Evolutionary conservation across 2,888 invertebrate species (phyloP).

Genomic region (Alviniconcha strummeri): DNA sequence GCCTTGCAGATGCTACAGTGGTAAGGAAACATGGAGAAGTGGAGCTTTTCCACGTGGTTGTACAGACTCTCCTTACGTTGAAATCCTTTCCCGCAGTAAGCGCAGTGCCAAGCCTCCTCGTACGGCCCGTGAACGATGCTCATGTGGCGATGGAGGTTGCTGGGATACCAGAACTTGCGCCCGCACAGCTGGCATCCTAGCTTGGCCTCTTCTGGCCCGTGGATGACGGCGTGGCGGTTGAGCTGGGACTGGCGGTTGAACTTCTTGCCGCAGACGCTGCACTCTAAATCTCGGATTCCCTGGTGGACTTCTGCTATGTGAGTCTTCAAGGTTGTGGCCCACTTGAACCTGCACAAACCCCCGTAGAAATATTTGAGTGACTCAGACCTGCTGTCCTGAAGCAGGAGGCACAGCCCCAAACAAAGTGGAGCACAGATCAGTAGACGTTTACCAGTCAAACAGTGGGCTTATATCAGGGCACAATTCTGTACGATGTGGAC

Average conservation of each 20-base stretch:
- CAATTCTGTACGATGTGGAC: too few species aligned
- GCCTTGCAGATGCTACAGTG: constrained; percentile 48
- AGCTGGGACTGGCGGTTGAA: constrained; percentile 54
- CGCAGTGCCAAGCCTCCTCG: constrained; percentile 57
- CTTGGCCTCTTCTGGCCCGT: constrained; percentile 49
- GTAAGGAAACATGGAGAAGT: constrained; percentile 57
- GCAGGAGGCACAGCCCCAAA: neutral
- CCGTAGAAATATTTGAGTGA: too few species aligned
- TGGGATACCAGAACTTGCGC: constrained; percentile 55
- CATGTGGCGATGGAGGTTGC: constrained; percentile 58
- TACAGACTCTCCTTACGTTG: constrained; percentile 52
- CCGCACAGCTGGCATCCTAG: constrained; percentile 52
- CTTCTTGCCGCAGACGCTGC: constrained; percentile 51
- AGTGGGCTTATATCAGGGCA: too few species aligned
- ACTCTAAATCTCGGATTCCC: constrained; percentile 46
- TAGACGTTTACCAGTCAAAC: too few species aligned
- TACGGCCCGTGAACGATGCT: constrained; percentile 51
- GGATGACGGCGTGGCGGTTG: constrained; percentile 53
- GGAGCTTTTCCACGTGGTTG: constrained; percentile 54
- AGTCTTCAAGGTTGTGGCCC: constrained; percentile 50
- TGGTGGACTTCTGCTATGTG: constrained; percentile 58
- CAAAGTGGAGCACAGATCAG: neutral
- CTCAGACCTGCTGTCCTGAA: too few species aligned
- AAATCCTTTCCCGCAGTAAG: constrained; percentile 63
- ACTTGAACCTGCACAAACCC: constrained; percentile 51